These are phyloP conservation scores for Geotrupes spiniger DNA, from an alignment of 2,888 invertebrate genomes.

Conservation along the genomic window DNA sequence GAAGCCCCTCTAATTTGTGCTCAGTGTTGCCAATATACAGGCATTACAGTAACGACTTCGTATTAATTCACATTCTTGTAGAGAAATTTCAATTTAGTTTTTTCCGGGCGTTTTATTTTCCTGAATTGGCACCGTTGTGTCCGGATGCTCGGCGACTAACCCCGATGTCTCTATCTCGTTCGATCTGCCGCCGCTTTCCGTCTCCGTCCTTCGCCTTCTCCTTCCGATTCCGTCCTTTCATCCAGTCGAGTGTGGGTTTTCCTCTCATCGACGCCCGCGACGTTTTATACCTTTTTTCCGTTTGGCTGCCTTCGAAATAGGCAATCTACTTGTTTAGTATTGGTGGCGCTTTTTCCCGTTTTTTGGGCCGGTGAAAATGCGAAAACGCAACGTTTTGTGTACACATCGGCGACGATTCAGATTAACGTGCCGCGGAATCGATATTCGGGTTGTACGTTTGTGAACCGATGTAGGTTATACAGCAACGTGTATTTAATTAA, in stretches of 20 bases:
- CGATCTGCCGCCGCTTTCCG: conserved; percentile 1
- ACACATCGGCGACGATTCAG: no score
- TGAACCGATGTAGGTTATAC: no score
- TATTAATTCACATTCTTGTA: conserved; percentile 35
- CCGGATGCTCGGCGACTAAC: conserved; percentile 29
- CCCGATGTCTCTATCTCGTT: conserved; percentile 17
- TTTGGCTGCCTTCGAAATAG: conserved; percentile 4
- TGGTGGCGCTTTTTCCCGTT: not conserved
- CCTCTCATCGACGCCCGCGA: conserved; percentile 1
- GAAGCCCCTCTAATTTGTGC: conserved; percentile 12
- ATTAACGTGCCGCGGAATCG: no score
- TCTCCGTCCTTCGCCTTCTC: conserved; percentile 6
- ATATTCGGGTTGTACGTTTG: no score
- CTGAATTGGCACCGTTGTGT: conserved; percentile 17
- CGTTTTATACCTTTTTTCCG: conserved; percentile 9
- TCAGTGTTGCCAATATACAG: conserved; percentile 20
- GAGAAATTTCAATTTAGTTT: conserved; percentile 36
- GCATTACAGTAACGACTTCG: conserved; percentile 27
- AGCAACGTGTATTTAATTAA: no score
- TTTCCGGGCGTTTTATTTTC: conserved; percentile 33
- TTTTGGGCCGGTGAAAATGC: no score
- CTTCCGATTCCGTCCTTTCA: conserved; percentile 9
- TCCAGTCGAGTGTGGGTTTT: conserved; percentile 9
- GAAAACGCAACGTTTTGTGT: no score
- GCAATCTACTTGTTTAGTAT: conserved; percentile 7